Base-by-base conservation (phyloP, 2,797 vertebrate species). In the Schizopygopsis pylzovi region DNA sequence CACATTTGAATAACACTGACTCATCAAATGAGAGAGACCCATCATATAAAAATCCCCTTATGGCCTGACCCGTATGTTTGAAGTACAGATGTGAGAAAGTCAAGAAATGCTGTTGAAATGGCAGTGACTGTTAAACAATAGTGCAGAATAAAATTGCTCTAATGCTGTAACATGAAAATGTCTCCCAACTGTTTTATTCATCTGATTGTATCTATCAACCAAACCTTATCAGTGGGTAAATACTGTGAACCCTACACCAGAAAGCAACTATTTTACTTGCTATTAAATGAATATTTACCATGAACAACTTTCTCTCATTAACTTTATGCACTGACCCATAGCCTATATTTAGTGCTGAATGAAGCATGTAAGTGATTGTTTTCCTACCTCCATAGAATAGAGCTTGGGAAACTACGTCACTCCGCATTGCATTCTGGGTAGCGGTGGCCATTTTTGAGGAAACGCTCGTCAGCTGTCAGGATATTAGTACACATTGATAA, bases 41-140 rank as follows among this genome's bases (percentile, higher is more conserved):
- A 49, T 65, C 9, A 47, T 47, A 45, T 11, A 77, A 18, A 13
- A 77, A 49, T 84, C 52, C 12, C 59, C 59, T 52, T 11, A 77
- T 20, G 45, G 45, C 72, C 72, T 65, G 18, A 75, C 59, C 25
- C 3, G 59, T 65, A 67, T 83, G 47, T 49, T 41, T 65, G 15
- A 84, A 28, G 43, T 63, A 72, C 4, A 43, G 15, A 54, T 81
- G 59, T 41, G 56, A 39, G 72, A 77, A 84, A 56, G 18, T 15
- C 8, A 59, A 56, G 70, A 49, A 45, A 71, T 79, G 82, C 79
- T 80, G 85, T 89, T 81, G 67, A 87, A 88, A 89, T 86, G 85
- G 83, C 87, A 87, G 61, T 89, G 91, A 92, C 90, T 91, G 88
- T 92, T 89, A 90, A 65, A 85, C 84, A 82, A 81, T 76, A 54